Evolutionary conservation across 2,797 vertebrate genomes (phyloP).

Genomic region (Squalus acanthias): DNA sequence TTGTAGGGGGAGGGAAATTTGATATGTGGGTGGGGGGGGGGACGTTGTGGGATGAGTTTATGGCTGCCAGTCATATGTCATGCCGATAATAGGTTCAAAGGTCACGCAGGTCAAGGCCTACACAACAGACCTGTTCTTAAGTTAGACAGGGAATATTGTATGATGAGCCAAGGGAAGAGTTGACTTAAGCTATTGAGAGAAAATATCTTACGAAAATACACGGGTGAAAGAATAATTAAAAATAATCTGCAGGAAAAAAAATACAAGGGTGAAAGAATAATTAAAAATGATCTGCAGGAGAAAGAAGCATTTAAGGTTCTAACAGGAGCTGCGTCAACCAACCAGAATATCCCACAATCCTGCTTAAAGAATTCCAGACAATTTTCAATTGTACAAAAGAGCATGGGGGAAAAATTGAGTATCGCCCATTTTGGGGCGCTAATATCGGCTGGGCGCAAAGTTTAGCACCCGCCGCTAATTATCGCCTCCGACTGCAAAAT

Average conservation of each 20-base stretch:
- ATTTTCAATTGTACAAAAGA: not conserved
- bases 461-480: no score
- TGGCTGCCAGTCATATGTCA: not conserved
- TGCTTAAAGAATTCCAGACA: not conserved
- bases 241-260: not conserved
- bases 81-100: not conserved
- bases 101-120: not conserved
- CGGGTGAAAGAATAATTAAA: not conserved
- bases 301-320: not conserved
- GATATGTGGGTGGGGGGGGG: not conserved
- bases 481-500: no score
- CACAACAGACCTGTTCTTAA: not conserved
- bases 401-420: no score
- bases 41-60: not conserved
- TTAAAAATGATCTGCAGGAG: not conserved
- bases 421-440: no score
- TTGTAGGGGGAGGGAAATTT: no score
- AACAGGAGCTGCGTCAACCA: not conserved
- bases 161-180: not conserved
- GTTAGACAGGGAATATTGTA: not conserved
- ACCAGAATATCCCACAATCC: not conserved
- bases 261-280: not conserved
- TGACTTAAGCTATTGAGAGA: not conserved
- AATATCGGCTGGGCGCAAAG: no score
- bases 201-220: not conserved